A percentile compares a stretch with the other conserved stretches of the same genome.
Conservation (phyloP, 2,888 invertebrate species). For the Galerucella calmariensis region DNA sequence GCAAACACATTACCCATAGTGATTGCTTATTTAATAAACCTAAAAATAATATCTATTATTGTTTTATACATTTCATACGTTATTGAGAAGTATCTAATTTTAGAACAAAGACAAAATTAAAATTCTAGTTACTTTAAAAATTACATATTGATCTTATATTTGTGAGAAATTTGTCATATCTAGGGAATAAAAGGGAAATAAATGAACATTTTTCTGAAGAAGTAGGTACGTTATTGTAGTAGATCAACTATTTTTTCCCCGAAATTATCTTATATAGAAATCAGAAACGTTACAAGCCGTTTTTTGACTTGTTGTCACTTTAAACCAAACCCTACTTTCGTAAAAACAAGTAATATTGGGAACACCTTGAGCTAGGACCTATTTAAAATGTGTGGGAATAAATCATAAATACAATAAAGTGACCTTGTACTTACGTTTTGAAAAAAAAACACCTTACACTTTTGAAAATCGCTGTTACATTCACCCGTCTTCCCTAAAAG, state of each 20-base stretch:
- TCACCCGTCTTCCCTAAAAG: conserved; percentile 76
- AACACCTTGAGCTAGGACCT: conserved; percentile 38
- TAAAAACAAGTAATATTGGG: conserved; percentile 28
- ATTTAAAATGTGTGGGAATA: conserved; percentile 28
- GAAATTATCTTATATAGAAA: conserved; percentile 37
- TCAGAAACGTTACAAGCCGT: conserved; percentile 62
- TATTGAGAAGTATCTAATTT: conserved; percentile 48
- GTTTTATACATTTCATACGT: conserved; percentile 21
- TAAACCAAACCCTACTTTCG: conserved; percentile 60
- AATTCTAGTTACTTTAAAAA: conserved; percentile 57
- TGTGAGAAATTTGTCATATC: conserved; percentile 22
- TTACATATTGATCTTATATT: conserved; percentile 62
- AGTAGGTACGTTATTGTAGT: neutral
- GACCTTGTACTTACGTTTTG: conserved; percentile 67
- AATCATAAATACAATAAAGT: neutral
- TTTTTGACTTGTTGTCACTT: conserved; percentile 68
- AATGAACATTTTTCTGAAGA: neutral
- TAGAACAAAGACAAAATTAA: conserved; percentile 58
- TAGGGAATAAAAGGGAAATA: conserved; percentile 24
- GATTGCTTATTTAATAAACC: conserved; percentile 66
- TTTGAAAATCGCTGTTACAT: conserved; percentile 73
- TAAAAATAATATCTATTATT: conserved; percentile 46
- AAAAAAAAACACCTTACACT: conserved; percentile 65
- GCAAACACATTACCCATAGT: conserved; percentile 98
- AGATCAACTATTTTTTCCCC: conserved; percentile 22